These are phyloP conservation scores for Philonicus albiceps DNA, from an alignment of 2,888 invertebrate species.

Conservation along the genomic window DNA sequence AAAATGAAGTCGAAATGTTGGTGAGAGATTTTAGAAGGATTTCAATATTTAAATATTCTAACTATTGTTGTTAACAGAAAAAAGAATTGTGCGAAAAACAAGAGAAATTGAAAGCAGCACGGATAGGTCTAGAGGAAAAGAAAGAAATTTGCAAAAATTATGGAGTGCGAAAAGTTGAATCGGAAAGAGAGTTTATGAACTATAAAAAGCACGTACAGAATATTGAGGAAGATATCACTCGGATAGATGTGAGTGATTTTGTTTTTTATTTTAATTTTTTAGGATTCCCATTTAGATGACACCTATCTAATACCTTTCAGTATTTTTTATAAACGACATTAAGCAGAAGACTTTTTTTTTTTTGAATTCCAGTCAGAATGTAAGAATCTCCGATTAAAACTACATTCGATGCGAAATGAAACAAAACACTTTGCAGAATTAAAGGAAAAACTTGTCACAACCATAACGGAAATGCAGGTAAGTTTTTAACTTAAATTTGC, in stretches of 20 bases:
- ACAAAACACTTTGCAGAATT: neutral
- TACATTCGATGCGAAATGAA: neutral
- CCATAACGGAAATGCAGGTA: neutral
- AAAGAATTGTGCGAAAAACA: slow-evolving; percentile 63
- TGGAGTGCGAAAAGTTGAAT: slow-evolving; percentile 57
- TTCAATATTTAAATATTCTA: neutral
- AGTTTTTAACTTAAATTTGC: neutral
- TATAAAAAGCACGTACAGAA: slow-evolving; percentile 60
- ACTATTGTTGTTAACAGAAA: slow-evolving; percentile 54
- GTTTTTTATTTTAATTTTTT: neutral
- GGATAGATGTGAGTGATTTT: slow-evolving; percentile 49
- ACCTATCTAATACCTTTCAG: too few species aligned
- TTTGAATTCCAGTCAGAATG: neutral
- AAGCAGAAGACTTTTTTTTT: neutral
- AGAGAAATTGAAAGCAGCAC: slow-evolving; percentile 31
- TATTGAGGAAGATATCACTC: slow-evolving; percentile 57
- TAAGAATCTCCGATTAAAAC: neutral
- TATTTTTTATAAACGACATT: neutral
- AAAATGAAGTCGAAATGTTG: slow-evolving; percentile 57
- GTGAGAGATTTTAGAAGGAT: slow-evolving; percentile 50
- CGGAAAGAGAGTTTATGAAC: slow-evolving; percentile 61
- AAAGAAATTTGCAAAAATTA: slow-evolving; percentile 59
- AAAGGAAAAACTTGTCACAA: neutral
- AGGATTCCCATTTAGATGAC: too few species aligned
- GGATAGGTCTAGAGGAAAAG: slow-evolving; percentile 55